Evolutionary conservation across 2,797 vertebrate genomes (phyloP).

Genomic region (Threskiornis aethiopicus): DNA sequence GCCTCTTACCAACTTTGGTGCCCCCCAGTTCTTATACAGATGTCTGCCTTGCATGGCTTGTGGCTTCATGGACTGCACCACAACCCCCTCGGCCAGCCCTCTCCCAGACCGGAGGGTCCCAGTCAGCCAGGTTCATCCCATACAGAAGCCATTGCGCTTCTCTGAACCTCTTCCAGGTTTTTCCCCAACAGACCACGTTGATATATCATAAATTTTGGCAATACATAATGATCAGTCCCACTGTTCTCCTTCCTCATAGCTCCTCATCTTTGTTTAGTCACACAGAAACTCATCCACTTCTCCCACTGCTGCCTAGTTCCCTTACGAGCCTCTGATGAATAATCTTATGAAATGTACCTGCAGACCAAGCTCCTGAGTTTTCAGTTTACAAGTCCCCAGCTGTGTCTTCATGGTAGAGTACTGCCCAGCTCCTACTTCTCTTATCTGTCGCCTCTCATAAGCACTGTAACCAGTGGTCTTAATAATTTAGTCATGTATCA

Average conservation of each 20-base stretch:
- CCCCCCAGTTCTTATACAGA: background rate
- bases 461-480: background rate
- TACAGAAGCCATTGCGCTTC: background rate
- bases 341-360: background rate
- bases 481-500: background rate
- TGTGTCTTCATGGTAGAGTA: background rate
- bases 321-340: background rate
- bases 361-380: background rate
- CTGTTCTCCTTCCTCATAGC: background rate
- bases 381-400: background rate
- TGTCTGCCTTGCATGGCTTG: rapidly evolving
- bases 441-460: background rate
- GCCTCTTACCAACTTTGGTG: background rate
- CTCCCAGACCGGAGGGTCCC: background rate
- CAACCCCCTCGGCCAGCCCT: rapidly evolving
- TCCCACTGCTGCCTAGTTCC: background rate
- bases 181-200: background rate
- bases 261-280: background rate
- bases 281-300: background rate
- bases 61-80: background rate
- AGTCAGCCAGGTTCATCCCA: background rate
- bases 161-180: background rate
- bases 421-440: background rate
- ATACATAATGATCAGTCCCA: background rate
- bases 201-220: background rate